Evolutionary conservation across 23 tunicate genomes (phyloP), one percentile per base, ranked within the genome.

Genomic region (Aplidium turbinatum): DNA sequence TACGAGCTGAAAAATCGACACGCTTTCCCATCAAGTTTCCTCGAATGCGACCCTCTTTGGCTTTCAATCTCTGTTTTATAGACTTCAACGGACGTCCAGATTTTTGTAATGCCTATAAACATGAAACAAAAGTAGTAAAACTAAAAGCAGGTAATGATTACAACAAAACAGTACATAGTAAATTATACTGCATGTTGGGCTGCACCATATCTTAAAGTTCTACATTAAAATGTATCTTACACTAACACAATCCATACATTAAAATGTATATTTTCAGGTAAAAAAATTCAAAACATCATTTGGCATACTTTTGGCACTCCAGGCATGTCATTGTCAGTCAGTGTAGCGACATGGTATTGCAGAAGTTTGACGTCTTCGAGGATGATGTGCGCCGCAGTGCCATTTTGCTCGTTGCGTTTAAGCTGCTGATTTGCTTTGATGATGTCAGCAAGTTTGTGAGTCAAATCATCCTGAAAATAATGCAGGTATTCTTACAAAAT

Each of bases 1-100:
- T 95, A 33, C 96, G 85, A 5, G 99, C 99, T 16, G 99, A 95
- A 40, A 95, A 95, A 54, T 95, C 96, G 35, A 95, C 99, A 26
- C 99, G 99, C 77, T 95, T 95, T 74, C 99, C 99, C 99, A 95
- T 95, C 70, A 95, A 57, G 67, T 95, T 95, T 32, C 99, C 99
- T 38, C 99, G 92, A 54, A 95, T 91, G 51, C 99, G 72, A 40
- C 99, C 99, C 58, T 95, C 99, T 45, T 95, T 95, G 27, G 99
- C 99, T 71, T 95, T 95, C 36, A 95, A 75, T 29, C 99, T 58
- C 57, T 95, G 96, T 48, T 91, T 89, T 47, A 95, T 88, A 3
- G 99, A 95, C 57, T 95, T 95, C 31, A 95, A 70, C 18, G 99
- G 99, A 23, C 99, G 68, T 7, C 99, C 99, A 0, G 96, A 88